These are phyloP conservation scores for Clarias fuscus DNA, from an alignment of 2,797 vertebrate genomes.

Conservation along the genomic window DNA sequence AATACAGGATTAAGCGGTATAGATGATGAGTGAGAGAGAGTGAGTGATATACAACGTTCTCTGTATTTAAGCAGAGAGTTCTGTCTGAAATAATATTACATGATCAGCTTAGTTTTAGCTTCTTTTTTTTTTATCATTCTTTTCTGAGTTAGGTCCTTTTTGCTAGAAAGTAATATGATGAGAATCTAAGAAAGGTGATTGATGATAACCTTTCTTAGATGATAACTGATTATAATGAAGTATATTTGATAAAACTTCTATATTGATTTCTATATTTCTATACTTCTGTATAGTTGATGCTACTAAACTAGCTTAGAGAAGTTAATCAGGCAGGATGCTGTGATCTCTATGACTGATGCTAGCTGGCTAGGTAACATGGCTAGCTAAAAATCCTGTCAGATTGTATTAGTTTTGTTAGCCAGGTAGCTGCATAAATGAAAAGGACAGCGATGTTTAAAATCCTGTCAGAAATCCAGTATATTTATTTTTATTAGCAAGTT, in stretches of 20 bases:
- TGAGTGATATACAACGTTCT: no score
- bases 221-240: no score
- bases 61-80: no score
- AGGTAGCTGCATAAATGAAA: background rate
- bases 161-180: background rate
- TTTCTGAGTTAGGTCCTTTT: no score
- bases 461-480: background rate
- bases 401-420: background rate
- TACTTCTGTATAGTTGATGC: background rate
- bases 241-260: background rate
- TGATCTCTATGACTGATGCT: background rate
- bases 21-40: no score
- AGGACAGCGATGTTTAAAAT: background rate
- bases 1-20: no score
- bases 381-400: slow-evolving; percentile 3
- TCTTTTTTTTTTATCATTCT: no score
- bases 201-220: background rate
- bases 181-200: background rate
- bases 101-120: no score
- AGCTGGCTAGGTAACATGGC: background rate
- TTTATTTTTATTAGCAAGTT: background rate
- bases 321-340: background rate
- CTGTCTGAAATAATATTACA: no score
- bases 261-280: background rate
- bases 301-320: background rate